These are phyloP conservation scores for Hyaena hyaena DNA, from an alignment of 2,113 vertebrate genomes.

Conservation along the genomic window DNA sequence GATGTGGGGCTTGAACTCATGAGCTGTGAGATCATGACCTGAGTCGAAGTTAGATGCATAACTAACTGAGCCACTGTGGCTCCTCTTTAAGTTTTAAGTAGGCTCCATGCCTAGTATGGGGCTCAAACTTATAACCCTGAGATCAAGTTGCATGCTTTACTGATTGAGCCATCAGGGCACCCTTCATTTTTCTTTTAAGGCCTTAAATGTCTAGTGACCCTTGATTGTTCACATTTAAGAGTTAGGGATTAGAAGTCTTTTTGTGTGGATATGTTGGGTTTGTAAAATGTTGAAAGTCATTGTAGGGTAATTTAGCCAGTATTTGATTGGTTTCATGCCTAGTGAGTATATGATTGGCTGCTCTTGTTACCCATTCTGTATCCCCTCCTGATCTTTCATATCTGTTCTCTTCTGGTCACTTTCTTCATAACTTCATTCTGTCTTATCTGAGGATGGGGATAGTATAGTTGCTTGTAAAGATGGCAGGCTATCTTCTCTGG, in stretches of 20 bases:
- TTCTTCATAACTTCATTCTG: background rate
- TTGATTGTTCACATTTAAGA: background rate
- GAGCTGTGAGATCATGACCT: too few relatives aligned
- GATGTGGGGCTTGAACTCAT: too few relatives aligned
- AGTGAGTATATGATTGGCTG: background rate
- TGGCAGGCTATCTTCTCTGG: background rate
- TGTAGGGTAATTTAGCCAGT: background rate
- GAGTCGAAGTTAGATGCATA: too few relatives aligned
- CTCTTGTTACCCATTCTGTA: background rate
- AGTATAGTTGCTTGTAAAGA: background rate
- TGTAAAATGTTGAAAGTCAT: background rate
- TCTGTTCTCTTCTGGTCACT: background rate
- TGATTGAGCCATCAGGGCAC: background rate
- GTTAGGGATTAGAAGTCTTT: background rate
- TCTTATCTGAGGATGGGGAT: background rate
- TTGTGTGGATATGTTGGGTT: background rate
- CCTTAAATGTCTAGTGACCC: background rate
- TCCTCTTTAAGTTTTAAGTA: background rate
- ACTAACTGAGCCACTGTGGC: too few relatives aligned
- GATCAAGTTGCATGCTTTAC: background rate
- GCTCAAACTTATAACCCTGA: background rate
- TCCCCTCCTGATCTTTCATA: background rate
- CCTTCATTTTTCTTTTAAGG: background rate
- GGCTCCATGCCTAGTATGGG: background rate
- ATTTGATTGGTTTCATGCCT: background rate